Evolutionary conservation across 2,113 vertebrate species (phyloP).

Genomic region (Tachuris rubrigastra): DNA sequence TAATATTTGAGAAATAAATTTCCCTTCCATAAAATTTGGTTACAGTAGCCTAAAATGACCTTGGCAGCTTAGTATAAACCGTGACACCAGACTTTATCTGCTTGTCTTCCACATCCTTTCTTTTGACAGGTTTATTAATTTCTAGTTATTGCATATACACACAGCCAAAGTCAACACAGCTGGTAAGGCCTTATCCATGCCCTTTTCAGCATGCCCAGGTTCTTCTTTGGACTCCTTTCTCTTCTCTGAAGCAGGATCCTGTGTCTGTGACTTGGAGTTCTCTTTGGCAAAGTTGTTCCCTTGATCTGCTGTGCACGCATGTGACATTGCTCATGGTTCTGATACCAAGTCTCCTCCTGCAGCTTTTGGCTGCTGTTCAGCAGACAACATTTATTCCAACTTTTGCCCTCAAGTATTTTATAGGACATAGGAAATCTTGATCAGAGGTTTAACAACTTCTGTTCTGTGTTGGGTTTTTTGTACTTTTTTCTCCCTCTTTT

Average conservation of each 20-base stretch:
- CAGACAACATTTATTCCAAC: neutral
- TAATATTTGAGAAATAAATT: neutral
- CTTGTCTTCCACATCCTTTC: neutral
- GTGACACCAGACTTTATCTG: neutral
- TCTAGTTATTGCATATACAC: neutral
- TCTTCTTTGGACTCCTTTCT: neutral
- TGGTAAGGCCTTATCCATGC: neutral
- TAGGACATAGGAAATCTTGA: conserved; percentile 10
- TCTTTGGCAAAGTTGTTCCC: neutral
- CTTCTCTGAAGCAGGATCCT: too few species aligned
- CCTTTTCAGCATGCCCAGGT: neutral
- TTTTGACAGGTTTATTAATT: neutral
- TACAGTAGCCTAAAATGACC: neutral
- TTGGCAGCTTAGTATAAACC: neutral
- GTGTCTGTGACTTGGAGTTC: too few species aligned
- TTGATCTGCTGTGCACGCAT: neutral
- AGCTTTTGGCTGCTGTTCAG: neutral
- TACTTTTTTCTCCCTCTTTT: neutral
- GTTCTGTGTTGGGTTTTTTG: neutral
- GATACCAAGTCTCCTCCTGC: neutral
- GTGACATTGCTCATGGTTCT: neutral
- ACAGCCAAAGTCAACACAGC: neutral
- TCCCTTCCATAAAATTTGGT: neutral
- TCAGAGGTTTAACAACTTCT: neutral
- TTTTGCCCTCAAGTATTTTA: neutral